Evolutionary conservation across 2,797 vertebrate species (phyloP).

Genomic region (Melopsittacus undulatus): DNA sequence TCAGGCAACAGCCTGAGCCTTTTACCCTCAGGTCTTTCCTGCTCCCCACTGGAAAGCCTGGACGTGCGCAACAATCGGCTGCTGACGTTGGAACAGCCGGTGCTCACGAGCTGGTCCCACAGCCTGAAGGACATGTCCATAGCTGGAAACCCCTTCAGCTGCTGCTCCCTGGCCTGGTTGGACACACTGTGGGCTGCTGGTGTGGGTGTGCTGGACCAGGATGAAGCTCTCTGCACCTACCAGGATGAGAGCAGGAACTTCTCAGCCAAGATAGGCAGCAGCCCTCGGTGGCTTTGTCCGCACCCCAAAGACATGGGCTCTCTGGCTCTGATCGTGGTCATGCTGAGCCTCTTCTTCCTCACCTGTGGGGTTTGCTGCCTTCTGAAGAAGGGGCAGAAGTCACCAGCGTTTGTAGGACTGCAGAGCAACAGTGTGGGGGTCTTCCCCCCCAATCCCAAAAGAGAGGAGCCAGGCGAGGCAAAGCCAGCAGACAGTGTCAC

Average conservation of each 20-base stretch:
- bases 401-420: not conserved
- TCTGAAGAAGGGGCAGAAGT: not conserved
- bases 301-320: not conserved
- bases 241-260: not conserved
- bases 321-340: not conserved
- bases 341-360: not conserved
- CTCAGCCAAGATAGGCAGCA: not conserved
- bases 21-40: slow-evolving; percentile 7
- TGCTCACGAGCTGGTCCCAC: not conserved
- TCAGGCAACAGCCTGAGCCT: slow-evolving; percentile 1
- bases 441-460: not conserved
- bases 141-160: slow-evolving; percentile 60
- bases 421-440: not conserved
- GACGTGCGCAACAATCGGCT: slow-evolving; percentile 17
- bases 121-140: slow-evolving; percentile 21
- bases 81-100: not conserved
- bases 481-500: not conserved
- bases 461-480: not conserved
- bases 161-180: slow-evolving; percentile 63
- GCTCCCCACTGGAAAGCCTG: slow-evolving; percentile 13
- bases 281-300: not conserved
- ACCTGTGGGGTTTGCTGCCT: not conserved
- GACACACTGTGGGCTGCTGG: not conserved
- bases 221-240: not conserved
- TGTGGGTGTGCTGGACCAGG: slow-evolving; percentile 21